Base-by-base conservation (phyloP, 2,113 vertebrate species). In the Lutjanus erythropterus region DNA sequence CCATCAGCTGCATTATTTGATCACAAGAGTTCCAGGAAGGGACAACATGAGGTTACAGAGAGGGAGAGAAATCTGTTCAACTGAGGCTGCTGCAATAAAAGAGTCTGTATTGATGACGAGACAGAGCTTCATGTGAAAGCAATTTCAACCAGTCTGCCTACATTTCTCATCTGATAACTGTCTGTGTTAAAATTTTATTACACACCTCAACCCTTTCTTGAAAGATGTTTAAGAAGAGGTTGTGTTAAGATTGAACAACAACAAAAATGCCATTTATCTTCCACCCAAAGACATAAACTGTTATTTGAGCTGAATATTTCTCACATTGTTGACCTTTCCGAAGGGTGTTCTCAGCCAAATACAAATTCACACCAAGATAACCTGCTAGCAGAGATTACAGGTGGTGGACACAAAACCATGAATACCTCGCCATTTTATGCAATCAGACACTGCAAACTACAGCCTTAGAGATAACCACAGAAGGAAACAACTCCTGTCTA, bases 1-100 rank as follows among this genome's bases (percentile, higher is more conserved):
- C 39, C 16, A 85, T 89, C 72, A 69, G 72, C 46, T 37, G 37
- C 59, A 83, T 84, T 68, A 86, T 75, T 71, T 78, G 46, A 86
- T 75, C 61, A 83, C n/a, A 35, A 27, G 44, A 70, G 55, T 58
- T 86, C 55, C 64, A 77, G 72, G 62, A 86, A 81, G 71, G 50
- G 56, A 75, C 52, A 50, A 68, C 4, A 53, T 47, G 75, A 56
- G 44, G 49, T 50, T 23, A 61, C 0, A 82, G 27, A 59, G 4
- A 72, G 11, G 53, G 25, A 75, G 25, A 75, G 67, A 50, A 2
- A 8, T 1, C 75, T 59, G 53, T 72, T 86, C 37, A 46, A 59
- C 29, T 33, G 14, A 37, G 70, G 62, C 64, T 46, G 85, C 50
- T 67, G 41, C 12, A 75, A 60, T 56, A 75, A 71, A 75, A 71